Evolutionary conservation across 2,888 invertebrate genomes (phyloP).

Genomic region (Polylopha cassiicola): DNA sequence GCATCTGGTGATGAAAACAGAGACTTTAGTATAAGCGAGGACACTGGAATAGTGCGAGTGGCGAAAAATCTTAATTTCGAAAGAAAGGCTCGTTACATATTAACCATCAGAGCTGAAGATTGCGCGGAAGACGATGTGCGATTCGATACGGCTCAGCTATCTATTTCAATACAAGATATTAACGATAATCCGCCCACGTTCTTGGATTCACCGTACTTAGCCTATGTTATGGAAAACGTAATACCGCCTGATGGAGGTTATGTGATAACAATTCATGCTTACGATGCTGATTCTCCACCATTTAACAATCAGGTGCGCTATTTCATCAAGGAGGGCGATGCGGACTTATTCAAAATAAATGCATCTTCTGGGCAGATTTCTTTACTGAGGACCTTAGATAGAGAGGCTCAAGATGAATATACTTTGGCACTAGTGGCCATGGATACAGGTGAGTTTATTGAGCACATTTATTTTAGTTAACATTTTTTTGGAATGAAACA

Average conservation of each 20-base stretch:
- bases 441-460: conserved; percentile 87
- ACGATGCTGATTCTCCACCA: conserved; percentile 93
- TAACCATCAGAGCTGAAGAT: conserved; percentile 92
- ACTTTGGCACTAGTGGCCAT: conserved; percentile 92
- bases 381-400: conserved; percentile 87
- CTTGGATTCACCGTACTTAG: conserved; percentile 94
- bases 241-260: conserved; percentile 88
- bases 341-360: conserved; percentile 93
- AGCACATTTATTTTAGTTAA: not conserved
- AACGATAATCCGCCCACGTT: conserved; percentile 97
- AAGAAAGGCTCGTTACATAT: conserved; percentile 87
- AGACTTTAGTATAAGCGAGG: conserved; percentile 94
- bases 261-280: conserved; percentile 89
- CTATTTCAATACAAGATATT: conserved; percentile 91
- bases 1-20: conserved; percentile 92
- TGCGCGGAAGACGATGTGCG: conserved; percentile 85
- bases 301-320: conserved; percentile 94
- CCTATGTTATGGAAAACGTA: conserved; percentile 95
- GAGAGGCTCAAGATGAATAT: conserved; percentile 90
- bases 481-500: too few relatives aligned
- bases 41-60: conserved; percentile 92
- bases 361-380: conserved; percentile 94
- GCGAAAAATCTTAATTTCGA: conserved; percentile 96
- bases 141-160: conserved; percentile 87
- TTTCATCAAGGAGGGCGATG: conserved; percentile 95